Conservation (phyloP, 2,888 invertebrate species). For the Pimpla rufipes region DNA sequence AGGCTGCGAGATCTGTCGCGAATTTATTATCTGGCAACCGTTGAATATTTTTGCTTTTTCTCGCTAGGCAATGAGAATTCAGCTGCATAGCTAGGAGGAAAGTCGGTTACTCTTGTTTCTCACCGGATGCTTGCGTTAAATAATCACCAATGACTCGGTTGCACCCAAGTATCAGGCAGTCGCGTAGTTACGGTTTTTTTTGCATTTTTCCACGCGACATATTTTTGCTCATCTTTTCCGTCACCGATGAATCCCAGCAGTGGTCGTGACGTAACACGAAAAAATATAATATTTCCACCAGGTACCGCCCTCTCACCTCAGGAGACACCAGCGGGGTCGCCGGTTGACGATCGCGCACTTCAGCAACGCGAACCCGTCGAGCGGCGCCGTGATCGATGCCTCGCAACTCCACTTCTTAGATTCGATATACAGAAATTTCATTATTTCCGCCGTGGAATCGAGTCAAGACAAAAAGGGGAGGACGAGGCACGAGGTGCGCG, state of each 20-base stretch:
- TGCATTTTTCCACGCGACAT: background rate
- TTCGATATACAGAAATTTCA: constrained; percentile 54
- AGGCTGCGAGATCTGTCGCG: too few species aligned
- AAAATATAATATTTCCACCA: constrained; percentile 46
- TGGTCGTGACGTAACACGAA: constrained; percentile 7
- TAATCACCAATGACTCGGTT: constrained; percentile 46
- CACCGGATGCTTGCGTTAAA: constrained; percentile 47
- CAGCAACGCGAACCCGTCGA: background rate
- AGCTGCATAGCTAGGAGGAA: background rate
- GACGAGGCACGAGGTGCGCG: constrained; percentile 4
- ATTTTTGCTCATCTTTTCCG: background rate
- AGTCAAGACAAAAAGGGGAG: constrained; percentile 11
- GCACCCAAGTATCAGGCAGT: constrained; percentile 11
- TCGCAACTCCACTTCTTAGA: constrained; percentile 25
- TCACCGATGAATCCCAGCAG: constrained; percentile 28
- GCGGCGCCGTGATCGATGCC: constrained; percentile 47
- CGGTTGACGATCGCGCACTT: constrained; percentile 13
- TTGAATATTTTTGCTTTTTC: too few species aligned
- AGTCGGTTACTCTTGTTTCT: constrained; percentile 39
- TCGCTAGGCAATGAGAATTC: too few species aligned
- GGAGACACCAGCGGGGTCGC: background rate
- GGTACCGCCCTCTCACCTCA: background rate
- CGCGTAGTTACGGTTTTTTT: constrained; percentile 12
- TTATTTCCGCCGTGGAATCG: constrained; percentile 45
- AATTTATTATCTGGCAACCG: too few species aligned